A percentile compares a stretch with the other conserved stretches of the same genome.
Conservation (phyloP, 2,888 invertebrate genomes). For the Drosophila limbata region DNA sequence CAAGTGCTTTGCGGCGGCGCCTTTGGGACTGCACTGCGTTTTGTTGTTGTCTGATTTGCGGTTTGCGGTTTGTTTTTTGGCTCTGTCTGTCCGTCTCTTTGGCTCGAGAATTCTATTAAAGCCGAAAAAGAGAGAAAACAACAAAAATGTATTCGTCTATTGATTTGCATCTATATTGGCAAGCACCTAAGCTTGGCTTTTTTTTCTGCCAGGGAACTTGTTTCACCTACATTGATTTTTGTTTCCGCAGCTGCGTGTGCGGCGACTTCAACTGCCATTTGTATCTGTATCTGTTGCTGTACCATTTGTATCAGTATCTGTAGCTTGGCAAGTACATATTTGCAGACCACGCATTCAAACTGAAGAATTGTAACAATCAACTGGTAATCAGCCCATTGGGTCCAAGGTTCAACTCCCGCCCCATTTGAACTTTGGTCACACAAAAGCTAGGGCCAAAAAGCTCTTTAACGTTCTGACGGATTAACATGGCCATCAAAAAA, state of each 20-base stretch:
- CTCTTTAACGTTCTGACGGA: slow-evolving; percentile 45
- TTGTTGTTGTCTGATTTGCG: slow-evolving; percentile 65
- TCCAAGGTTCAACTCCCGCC: slow-evolving; percentile 60
- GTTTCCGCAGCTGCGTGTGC: slow-evolving; percentile 77
- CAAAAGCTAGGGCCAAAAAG: slow-evolving; percentile 30
- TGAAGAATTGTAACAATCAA: slow-evolving; percentile 22
- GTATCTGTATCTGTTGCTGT: slow-evolving; percentile 50
- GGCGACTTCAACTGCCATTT: slow-evolving; percentile 51
- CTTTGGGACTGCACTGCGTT: slow-evolving; percentile 56
- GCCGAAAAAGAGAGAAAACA: slow-evolving; percentile 39
- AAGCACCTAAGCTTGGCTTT: slow-evolving; percentile 64
- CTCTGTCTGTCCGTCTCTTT: background rate
- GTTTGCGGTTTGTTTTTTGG: slow-evolving; percentile 58
- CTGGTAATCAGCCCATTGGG: slow-evolving; percentile 38
- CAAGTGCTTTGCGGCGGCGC: slow-evolving; percentile 69
- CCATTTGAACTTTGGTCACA: slow-evolving; percentile 62
- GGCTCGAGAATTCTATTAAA: slow-evolving; percentile 66
- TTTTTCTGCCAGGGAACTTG: slow-evolving; percentile 60
- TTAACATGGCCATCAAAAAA: slow-evolving; percentile 45
- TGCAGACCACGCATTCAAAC: slow-evolving; percentile 26
- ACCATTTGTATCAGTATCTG: slow-evolving; percentile 42
- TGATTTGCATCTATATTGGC: slow-evolving; percentile 74
- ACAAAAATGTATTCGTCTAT: slow-evolving; percentile 55
- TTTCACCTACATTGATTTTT: slow-evolving; percentile 75
- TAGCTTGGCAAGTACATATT: slow-evolving; percentile 14